Evolutionary conservation across 2,113 vertebrate genomes (phyloP).

Genomic region (Anthoscopus minutus): DNA sequence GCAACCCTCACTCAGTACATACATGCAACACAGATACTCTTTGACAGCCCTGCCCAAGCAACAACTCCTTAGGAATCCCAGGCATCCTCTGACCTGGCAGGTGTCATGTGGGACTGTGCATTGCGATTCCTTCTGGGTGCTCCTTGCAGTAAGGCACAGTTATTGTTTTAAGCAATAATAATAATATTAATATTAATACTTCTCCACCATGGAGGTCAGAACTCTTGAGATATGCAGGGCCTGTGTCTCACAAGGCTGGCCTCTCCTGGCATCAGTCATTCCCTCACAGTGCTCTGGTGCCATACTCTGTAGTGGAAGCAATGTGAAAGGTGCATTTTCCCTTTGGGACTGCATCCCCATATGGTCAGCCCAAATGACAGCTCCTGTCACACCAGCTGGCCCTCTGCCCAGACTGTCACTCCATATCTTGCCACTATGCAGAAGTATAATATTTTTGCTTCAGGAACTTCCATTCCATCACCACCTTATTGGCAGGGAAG

Average conservation of each 20-base stretch:
- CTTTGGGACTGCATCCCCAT: neutral
- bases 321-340: neutral
- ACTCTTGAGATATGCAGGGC: neutral
- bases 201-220: neutral
- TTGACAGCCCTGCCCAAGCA: neutral
- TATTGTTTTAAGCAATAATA: neutral
- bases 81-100: neutral
- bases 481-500: neutral
- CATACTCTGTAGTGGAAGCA: neutral
- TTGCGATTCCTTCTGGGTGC: neutral
- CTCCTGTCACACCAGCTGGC: neutral
- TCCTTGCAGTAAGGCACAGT: neutral
- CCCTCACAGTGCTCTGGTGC: neutral
- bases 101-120: no score
- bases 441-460: neutral
- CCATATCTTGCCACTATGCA: neutral
- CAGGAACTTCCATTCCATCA: neutral
- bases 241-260: neutral
- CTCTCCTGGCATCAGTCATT: neutral
- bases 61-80: neutral
- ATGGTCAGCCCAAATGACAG: neutral
- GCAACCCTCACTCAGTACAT: neutral
- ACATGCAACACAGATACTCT: rapidly evolving
- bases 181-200: no score
- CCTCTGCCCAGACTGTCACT: neutral